Base-by-base conservation (phyloP, 1,140 invertebrate species). In the Prorops nasuta region DNA sequence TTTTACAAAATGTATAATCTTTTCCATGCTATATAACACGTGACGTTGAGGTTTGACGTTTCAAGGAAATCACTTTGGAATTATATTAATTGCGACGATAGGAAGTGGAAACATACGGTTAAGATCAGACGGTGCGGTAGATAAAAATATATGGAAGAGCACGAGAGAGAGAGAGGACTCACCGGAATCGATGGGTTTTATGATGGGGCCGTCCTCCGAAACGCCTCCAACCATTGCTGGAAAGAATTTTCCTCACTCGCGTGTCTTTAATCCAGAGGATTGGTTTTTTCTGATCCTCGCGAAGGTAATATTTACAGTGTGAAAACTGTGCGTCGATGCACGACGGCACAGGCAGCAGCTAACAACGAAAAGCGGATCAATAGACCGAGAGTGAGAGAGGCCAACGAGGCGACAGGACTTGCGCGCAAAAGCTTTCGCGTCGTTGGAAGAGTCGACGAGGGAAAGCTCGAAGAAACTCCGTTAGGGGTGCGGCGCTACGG, bases 121-220 rank as follows among this genome's bases (percentile, higher is more conserved):
- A n/a, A n/a, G n/a, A n/a, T n/a, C n/a, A n/a, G n/a, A n/a, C n/a
- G n/a, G n/a, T n/a, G n/a, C n/a, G n/a, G n/a, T n/a, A n/a, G n/a
- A n/a, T n/a, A n/a, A n/a, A n/a, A n/a, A n/a, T n/a, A n/a, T n/a
- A 21, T 18, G 14, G 15, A 8, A 34, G 17, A 3, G 15, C 9
- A 16, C n/a, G 16, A 32, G 41, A 18, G 16, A 7, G 17, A 18
- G 0, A 9, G 0, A 12, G 14, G 41, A 65, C 72, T 72, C 45
- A 76, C 73, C 69, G 37, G 68, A 44, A 44, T 72, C 67, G 39
- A 76, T 59, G 32, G 71, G 71, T 46, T 52, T 60, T 51, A 74
- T 71, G 34, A 74, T 56, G 18, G 71, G 69, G 49, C 71, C 72
- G 53, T 71, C 72, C 46, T 71, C 71, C 21, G 63, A 54, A 36